Percentiles rank a stretch among this genome's conserved stretches.
Evolutionary conservation across 2,113 vertebrate species (phyloP).

Genomic region (Pimephales promelas): DNA sequence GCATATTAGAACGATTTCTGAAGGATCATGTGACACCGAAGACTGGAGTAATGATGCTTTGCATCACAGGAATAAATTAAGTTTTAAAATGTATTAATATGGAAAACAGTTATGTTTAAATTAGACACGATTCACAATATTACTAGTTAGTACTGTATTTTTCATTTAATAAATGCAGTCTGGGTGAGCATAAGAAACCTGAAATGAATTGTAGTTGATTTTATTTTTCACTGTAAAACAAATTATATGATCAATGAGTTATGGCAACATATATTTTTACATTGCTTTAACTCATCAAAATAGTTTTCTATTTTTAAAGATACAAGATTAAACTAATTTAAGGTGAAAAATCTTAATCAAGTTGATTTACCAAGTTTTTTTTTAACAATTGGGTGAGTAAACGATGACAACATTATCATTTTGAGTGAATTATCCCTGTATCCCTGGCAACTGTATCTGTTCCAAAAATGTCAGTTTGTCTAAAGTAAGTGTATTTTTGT

Average conservation of each 20-base stretch:
- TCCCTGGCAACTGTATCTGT: not conserved
- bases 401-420: not conserved
- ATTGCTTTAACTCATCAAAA: too few species aligned
- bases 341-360: too few species aligned
- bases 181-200: not conserved
- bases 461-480: not conserved
- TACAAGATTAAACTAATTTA: too few species aligned
- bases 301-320: too few species aligned
- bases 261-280: too few species aligned
- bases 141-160: not conserved
- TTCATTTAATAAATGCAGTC: not conserved
- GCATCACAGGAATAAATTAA: too few species aligned
- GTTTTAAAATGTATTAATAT: too few species aligned
- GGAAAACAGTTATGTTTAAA: too few species aligned
- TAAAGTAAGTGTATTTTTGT: slow-evolving; percentile 55
- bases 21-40: not conserved
- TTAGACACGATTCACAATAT: not conserved
- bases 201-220: too few species aligned
- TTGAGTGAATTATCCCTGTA: not conserved
- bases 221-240: too few species aligned
- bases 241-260: too few species aligned
- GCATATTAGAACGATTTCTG: not conserved
- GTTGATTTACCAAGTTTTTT: too few species aligned
- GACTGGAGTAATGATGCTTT: not conserved
- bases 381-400: not conserved